phyloP scores from a whole-genome alignment of 1,140 invertebrate species.

The Cydia splendana region DNA sequence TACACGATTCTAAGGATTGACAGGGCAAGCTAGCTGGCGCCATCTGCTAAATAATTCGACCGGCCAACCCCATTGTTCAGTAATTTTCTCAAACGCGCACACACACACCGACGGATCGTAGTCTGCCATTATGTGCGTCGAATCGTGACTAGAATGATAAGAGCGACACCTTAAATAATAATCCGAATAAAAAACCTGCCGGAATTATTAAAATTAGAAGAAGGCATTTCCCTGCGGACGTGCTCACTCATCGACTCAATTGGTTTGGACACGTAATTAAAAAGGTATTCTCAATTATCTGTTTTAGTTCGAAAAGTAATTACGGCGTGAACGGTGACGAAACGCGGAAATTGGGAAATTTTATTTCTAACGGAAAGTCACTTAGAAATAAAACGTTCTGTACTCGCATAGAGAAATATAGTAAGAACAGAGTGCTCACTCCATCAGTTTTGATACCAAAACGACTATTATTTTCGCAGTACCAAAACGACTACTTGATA shows the following conservation, averaged over 20 bases:
- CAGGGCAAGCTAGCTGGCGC: too few relatives aligned
- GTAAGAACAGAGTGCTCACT: too few relatives aligned
- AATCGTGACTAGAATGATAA: constrained; percentile 20
- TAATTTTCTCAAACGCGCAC: neutral
- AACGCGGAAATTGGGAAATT: neutral
- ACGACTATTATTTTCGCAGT: too few relatives aligned
- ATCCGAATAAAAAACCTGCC: constrained; percentile 13
- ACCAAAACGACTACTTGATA: too few relatives aligned
- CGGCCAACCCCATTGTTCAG: too few relatives aligned
- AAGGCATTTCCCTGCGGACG: constrained; percentile 10
- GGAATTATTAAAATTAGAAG: constrained; percentile 29
- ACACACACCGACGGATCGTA: neutral
- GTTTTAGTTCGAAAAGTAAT: constrained; percentile 23
- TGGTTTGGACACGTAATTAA: constrained; percentile 24
- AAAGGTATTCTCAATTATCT: constrained; percentile 26
- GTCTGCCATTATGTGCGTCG: neutral
- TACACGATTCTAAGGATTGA: too few relatives aligned
- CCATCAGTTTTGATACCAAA: too few relatives aligned
- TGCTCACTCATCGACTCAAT: constrained; percentile 1
- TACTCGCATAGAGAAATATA: too few relatives aligned
- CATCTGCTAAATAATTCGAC: too few relatives aligned
- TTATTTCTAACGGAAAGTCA: neutral
- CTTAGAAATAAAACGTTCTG: too few relatives aligned
- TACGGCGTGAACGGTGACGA: neutral
- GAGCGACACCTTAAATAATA: constrained; percentile 8